These are phyloP conservation scores for Drosophila eugracilis DNA, from an alignment of 1,140 invertebrate species.

Conservation along the genomic window DNA sequence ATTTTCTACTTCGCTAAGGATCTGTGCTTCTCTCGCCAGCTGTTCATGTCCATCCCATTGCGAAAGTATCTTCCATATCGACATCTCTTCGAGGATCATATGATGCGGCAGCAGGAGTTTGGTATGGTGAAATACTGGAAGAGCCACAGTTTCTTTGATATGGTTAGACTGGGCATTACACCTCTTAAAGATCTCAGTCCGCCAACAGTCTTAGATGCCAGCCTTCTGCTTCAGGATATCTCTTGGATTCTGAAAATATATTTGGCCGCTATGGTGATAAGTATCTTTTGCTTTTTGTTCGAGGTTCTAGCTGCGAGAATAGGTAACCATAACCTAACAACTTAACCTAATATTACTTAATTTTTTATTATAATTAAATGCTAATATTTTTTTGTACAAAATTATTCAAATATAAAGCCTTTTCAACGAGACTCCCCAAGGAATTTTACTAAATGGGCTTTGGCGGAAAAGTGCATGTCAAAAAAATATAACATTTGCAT, in stretches of 20 bases:
- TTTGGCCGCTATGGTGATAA: not conserved
- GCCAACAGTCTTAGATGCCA: fast-evolving
- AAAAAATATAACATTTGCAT: not conserved
- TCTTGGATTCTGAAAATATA: constrained; percentile 44
- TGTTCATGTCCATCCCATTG: constrained; percentile 25
- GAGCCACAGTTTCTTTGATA: constrained; percentile 34
- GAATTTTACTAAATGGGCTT: no score
- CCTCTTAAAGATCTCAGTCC: constrained; percentile 31
- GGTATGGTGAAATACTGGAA: constrained; percentile 44
- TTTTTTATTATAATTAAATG: no score
- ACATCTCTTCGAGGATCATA: constrained; percentile 48
- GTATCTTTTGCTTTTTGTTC: constrained; percentile 30
- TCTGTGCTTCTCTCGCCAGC: constrained; percentile 36
- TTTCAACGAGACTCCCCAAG: no score
- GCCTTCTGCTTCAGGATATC: constrained; percentile 30
- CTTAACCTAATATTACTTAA: no score
- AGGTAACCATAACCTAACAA: no score
- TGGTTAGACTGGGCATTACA: constrained; percentile 21
- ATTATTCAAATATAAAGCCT: no score
- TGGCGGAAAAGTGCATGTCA: no score
- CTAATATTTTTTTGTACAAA: no score
- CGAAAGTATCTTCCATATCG: constrained; percentile 43
- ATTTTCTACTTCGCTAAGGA: constrained; percentile 47
- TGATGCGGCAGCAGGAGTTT: constrained; percentile 41
- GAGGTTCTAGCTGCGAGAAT: constrained; percentile 22